phyloP scores from a whole-genome alignment of 1,140 invertebrate genomes.

The Drosophila littoralis region DNA sequence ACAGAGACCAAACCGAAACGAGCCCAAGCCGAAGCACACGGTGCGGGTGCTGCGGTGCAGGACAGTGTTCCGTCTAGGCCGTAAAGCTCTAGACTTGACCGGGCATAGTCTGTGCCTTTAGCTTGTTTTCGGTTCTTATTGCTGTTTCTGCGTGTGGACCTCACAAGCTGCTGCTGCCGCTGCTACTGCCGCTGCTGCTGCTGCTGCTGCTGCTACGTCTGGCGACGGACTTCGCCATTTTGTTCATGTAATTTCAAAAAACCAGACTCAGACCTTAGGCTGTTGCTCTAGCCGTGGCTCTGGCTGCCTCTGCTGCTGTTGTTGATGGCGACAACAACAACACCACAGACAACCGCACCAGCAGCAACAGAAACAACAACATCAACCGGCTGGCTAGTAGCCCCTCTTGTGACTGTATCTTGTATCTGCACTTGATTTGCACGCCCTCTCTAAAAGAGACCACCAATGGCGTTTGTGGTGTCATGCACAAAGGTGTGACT shows the following conservation, averaged over 20 bases:
- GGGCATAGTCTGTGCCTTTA: constrained; percentile 31
- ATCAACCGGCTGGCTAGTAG: constrained; percentile 27
- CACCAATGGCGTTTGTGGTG: constrained; percentile 53
- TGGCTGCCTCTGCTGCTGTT: background rate
- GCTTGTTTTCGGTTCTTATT: constrained; percentile 27
- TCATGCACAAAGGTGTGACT: constrained; percentile 47
- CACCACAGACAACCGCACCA: background rate
- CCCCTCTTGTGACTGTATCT: constrained; percentile 9
- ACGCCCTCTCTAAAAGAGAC: constrained; percentile 42
- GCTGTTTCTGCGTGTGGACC: constrained; percentile 61
- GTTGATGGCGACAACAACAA: constrained; percentile 8
- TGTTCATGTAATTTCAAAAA: constrained; percentile 68
- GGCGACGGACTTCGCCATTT: constrained; percentile 55
- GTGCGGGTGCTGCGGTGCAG: background rate
- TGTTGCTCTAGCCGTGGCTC: background rate
- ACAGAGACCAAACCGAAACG: constrained; percentile 12
- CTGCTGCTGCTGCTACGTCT: constrained; percentile 17
- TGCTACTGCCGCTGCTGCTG: constrained; percentile 42
- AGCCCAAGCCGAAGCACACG: background rate
- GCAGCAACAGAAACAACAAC: constrained; percentile 25
- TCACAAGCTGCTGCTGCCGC: constrained; percentile 56
- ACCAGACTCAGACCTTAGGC: constrained; percentile 12
- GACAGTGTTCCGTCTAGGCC: constrained; percentile 9
- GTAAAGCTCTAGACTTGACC: constrained; percentile 45
- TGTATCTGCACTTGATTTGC: constrained; percentile 34